Percentiles rank a stretch among this genome's conserved stretches.
Evolutionary conservation across 2,113 vertebrate species (phyloP).

Genomic region (Atherinomorus stipes): DNA sequence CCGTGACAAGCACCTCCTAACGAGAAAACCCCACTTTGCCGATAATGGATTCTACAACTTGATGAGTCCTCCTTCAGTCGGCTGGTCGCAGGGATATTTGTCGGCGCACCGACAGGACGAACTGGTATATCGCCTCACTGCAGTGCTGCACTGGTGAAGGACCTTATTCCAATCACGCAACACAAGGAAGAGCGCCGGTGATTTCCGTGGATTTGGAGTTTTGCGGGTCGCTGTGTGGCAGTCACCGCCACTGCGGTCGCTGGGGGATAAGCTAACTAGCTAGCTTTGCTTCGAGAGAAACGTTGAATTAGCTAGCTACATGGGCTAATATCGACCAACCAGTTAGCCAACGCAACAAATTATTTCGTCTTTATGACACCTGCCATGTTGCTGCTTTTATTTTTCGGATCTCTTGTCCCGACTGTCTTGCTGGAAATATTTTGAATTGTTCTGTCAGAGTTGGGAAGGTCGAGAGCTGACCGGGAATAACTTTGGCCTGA

Average conservation of each 20-base stretch:
- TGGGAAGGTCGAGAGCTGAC: constrained; percentile 68
- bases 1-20: constrained; percentile 57
- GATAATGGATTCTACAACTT: constrained; percentile 78
- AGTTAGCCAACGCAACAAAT: constrained; percentile 35
- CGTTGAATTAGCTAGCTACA: constrained; percentile 44
- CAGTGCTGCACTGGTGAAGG: constrained; percentile 74
- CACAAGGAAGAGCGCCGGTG: constrained; percentile 66
- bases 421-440: constrained; percentile 40
- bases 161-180: constrained; percentile 76
- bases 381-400: constrained; percentile 59
- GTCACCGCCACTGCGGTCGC: constrained; percentile 50
- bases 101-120: constrained; percentile 58
- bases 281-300: constrained; percentile 50
- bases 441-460: constrained; percentile 47
- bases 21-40: constrained; percentile 45
- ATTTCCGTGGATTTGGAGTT: constrained; percentile 72
- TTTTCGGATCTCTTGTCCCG: constrained; percentile 19
- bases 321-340: constrained; percentile 52
- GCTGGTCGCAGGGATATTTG: constrained; percentile 41
- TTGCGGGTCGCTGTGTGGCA: constrained; percentile 56
- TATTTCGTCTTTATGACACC: constrained; percentile 33
- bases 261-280: constrained; percentile 58
- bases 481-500: constrained; percentile 77
- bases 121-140: constrained; percentile 61
- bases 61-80: constrained; percentile 48